Percentiles rank a stretch among this genome's conserved stretches.
phyloP scores from a whole-genome alignment of 2,797 vertebrate species.

The Tapera naevia region DNA sequence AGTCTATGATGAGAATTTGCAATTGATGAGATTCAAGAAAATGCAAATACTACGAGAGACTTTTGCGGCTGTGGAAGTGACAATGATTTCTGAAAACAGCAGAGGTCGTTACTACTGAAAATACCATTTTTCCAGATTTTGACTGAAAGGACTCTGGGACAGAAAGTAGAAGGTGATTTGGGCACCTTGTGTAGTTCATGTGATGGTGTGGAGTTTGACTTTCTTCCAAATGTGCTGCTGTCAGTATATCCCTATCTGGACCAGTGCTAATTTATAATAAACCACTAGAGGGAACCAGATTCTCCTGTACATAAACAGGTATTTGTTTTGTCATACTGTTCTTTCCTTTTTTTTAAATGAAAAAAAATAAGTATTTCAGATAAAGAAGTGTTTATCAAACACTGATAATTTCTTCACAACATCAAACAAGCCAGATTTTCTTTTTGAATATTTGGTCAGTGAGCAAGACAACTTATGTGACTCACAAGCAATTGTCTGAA shows the following conservation, averaged over 20 bases:
- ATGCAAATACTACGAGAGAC: background rate
- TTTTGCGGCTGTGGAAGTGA: background rate
- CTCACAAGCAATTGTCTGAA: background rate
- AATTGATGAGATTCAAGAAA: background rate
- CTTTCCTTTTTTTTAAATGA: background rate
- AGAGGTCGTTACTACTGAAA: background rate
- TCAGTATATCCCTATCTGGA: conserved; percentile 24
- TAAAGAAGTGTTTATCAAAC: background rate
- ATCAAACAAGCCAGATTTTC: background rate
- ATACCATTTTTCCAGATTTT: background rate
- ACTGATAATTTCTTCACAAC: background rate
- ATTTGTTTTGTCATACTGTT: conserved; percentile 28
- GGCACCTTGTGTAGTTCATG: background rate
- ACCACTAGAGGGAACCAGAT: conserved; percentile 70
- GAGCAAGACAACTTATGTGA: background rate
- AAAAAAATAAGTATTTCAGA: background rate
- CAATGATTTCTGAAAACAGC: background rate
- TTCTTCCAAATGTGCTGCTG: background rate
- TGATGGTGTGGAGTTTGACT: background rate
- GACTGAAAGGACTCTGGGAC: background rate
- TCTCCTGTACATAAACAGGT: conserved; percentile 59
- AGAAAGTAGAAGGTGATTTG: background rate
- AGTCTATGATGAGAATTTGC: background rate
- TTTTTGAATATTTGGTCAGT: background rate
- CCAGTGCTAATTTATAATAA: conserved; percentile 51